phyloP scores from a whole-genome alignment of 2,113 vertebrate species.

The Bettongia penicillata region DNA sequence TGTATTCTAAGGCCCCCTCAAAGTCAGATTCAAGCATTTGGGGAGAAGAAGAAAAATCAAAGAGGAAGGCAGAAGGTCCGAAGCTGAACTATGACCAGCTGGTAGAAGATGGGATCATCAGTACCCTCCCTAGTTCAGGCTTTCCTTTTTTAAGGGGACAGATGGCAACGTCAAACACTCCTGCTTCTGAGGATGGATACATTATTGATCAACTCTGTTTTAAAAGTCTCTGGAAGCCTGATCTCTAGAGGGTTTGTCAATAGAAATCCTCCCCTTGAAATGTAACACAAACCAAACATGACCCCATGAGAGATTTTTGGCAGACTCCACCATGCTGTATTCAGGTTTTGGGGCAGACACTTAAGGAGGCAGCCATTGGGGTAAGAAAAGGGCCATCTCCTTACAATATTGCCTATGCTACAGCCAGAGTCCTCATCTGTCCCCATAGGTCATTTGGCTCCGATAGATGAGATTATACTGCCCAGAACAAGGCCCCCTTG shows the following conservation, averaged over 20 bases:
- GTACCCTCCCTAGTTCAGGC: background rate
- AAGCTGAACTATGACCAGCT: background rate
- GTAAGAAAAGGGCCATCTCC: background rate
- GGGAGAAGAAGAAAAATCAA: background rate
- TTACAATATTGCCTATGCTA: background rate
- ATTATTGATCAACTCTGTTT: background rate
- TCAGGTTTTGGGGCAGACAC: background rate
- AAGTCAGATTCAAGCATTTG: background rate
- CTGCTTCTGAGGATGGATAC: background rate
- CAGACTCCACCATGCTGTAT: background rate
- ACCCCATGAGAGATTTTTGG: too few species aligned
- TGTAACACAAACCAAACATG: background rate
- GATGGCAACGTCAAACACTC: background rate
- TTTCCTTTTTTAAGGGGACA: background rate
- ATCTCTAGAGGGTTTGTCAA: background rate
- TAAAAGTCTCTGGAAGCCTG: background rate
- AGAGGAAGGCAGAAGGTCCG: background rate
- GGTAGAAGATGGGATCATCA: background rate
- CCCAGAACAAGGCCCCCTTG: background rate
- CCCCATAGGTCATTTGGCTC: background rate
- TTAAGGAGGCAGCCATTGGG: background rate
- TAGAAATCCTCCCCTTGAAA: background rate
- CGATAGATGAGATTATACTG: background rate
- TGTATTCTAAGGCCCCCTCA: background rate
- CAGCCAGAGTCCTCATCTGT: background rate